These are phyloP conservation scores for Euplagia quadripunctaria DNA, from an alignment of 2,888 invertebrate genomes.

Conservation along the genomic window DNA sequence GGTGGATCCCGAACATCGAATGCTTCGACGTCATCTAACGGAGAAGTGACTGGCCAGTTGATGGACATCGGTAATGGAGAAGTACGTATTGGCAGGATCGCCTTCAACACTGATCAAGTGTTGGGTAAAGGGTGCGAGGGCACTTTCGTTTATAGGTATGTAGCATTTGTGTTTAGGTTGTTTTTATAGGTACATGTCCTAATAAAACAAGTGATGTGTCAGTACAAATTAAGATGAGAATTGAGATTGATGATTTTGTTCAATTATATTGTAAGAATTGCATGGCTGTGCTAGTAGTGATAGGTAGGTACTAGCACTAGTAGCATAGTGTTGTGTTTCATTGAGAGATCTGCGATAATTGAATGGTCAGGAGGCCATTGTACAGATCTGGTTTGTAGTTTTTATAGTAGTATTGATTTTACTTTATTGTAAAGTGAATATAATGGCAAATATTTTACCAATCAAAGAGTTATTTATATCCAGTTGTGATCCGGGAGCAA, in stretches of 20 bases:
- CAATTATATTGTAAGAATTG: background rate
- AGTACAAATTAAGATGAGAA: background rate
- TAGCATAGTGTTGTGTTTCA: too few species aligned
- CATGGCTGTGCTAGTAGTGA: background rate
- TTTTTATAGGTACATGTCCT: background rate
- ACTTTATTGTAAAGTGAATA: too few species aligned
- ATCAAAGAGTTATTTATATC: too few species aligned
- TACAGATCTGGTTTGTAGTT: too few species aligned
- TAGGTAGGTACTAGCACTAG: too few species aligned
- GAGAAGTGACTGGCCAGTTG: slow-evolving; percentile 85
- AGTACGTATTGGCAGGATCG: slow-evolving; percentile 94
- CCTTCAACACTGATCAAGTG: slow-evolving; percentile 93
- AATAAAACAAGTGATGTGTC: background rate
- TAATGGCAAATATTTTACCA: too few species aligned
- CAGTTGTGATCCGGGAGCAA: too few species aligned
- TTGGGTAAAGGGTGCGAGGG: slow-evolving; percentile 99
- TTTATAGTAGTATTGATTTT: too few species aligned
- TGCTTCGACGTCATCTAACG: slow-evolving; percentile 71
- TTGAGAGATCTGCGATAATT: too few species aligned
- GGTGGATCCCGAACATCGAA: slow-evolving; percentile 85
- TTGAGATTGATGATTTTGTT: background rate
- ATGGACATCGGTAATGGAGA: slow-evolving; percentile 90
- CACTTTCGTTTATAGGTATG: slow-evolving; percentile 97
- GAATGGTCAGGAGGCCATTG: too few species aligned
- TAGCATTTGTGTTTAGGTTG: background rate